A percentile compares a stretch with the other conserved stretches of the same genome.
These are phyloP conservation scores for Saccopteryx leptura DNA, from an alignment of 2,113 vertebrate species.

Conservation along the genomic window DNA sequence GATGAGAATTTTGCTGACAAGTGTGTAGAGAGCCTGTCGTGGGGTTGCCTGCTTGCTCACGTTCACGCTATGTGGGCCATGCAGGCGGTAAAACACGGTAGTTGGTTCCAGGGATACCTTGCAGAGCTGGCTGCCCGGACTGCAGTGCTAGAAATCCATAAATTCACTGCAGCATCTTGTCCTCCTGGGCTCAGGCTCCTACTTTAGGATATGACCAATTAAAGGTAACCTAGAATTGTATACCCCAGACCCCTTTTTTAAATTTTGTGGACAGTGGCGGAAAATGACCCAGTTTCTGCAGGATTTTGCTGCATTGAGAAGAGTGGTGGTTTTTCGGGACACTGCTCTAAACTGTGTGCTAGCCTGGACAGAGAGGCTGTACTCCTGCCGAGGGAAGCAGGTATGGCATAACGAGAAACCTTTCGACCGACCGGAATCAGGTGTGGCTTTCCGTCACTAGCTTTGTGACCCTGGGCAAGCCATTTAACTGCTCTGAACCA, in stretches of 20 bases:
- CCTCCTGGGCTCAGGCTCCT: conserved; percentile 36
- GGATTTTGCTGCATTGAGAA: conserved; percentile 66
- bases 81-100: neutral
- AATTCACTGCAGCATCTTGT: conserved; percentile 54
- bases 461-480: neutral
- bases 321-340: conserved; percentile 61
- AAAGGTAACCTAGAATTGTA: conserved; percentile 50
- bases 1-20: conserved; percentile 46
- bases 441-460: neutral
- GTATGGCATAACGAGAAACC: conserved; percentile 7
- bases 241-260: neutral
- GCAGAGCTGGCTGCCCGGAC: conserved; percentile 48
- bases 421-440: conserved; percentile 55
- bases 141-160: conserved; percentile 36
- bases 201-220: conserved; percentile 52
- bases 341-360: conserved; percentile 48
- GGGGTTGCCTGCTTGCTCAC: conserved; percentile 21
- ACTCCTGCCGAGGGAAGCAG: conserved; percentile 28
- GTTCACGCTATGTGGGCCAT: neutral
- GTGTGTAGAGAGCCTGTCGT: neutral
- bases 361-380: conserved; percentile 46
- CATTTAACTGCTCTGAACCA: neutral
- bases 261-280: conserved; percentile 30
- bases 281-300: conserved; percentile 74
- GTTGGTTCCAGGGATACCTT: conserved; percentile 67